These are phyloP conservation scores for Smutsia temminckii DNA, from an alignment of 2,797 vertebrate species.

Conservation along the genomic window DNA sequence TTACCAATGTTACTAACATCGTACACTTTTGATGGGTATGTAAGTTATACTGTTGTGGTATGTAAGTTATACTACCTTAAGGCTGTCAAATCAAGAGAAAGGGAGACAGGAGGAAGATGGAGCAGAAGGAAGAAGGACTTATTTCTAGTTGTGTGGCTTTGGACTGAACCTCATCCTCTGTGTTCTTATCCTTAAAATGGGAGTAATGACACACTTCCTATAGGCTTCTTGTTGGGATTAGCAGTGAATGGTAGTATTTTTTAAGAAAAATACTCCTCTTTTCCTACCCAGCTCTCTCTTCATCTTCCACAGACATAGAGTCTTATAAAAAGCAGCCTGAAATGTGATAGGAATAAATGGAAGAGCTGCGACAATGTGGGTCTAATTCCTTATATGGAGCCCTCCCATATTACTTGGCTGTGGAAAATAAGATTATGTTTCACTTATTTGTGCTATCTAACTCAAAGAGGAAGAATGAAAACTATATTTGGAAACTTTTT, in stretches of 20 bases:
- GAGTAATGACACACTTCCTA: accelerated
- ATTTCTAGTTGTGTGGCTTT: not conserved
- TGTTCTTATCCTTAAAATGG: not conserved
- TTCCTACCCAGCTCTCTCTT: not conserved
- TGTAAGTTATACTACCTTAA: not conserved
- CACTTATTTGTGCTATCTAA: not conserved
- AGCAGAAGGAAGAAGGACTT: not conserved
- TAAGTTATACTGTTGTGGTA: too few species aligned
- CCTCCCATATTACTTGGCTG: not conserved
- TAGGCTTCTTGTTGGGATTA: not conserved
- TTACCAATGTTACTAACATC: not conserved
- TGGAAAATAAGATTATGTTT: not conserved
- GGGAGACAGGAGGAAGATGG: not conserved
- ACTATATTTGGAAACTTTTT: constrained; percentile 23
- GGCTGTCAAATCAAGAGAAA: not conserved
- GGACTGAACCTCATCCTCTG: accelerated
- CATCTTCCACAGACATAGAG: not conserved
- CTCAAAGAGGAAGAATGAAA: constrained; percentile 8
- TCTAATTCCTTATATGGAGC: not conserved
- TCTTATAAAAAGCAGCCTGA: not conserved
- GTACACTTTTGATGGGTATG: not conserved
- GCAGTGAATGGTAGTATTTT: not conserved
- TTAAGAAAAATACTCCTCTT: not conserved
- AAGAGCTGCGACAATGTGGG: too few species aligned
- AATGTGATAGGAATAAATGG: not conserved